Evolutionary conservation across 2,113 vertebrate genomes (phyloP).

Genomic region (Panthera leo): DNA sequence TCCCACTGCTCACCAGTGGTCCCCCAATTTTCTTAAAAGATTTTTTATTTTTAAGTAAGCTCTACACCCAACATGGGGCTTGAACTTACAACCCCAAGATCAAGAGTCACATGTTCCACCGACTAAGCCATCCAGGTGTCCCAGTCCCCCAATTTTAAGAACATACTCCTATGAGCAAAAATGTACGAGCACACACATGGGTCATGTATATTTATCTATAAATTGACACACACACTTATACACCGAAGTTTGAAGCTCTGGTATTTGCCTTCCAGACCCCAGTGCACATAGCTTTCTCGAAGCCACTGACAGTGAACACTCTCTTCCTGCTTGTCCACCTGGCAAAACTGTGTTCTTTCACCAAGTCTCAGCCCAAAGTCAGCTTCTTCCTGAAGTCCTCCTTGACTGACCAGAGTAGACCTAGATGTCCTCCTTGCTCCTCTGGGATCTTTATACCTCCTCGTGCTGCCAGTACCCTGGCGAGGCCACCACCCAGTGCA

Average conservation of each 20-base stretch:
- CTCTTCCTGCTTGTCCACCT: background rate
- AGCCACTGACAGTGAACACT: background rate
- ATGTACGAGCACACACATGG: background rate
- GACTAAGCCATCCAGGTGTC: background rate
- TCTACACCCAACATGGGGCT: background rate
- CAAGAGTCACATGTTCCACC: background rate
- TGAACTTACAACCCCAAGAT: background rate
- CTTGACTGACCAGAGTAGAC: background rate
- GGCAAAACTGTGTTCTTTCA: background rate
- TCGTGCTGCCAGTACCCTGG: background rate
- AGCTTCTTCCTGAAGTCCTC: background rate
- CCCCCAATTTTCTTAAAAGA: background rate
- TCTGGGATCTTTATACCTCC: background rate
- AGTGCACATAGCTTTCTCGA: background rate
- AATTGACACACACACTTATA: background rate
- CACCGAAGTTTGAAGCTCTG: background rate
- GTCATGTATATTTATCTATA: background rate
- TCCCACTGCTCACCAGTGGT: background rate
- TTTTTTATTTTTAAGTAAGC: background rate
- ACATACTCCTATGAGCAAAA: background rate
- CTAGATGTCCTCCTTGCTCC: background rate
- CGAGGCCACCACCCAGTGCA: background rate
- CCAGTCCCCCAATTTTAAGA: background rate
- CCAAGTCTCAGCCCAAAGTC: background rate
- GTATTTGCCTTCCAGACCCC: background rate